A percentile compares a stretch with the other conserved stretches of the same genome.
These are phyloP conservation scores for Diaperis boleti DNA, from an alignment of 2,888 invertebrate species.

Conservation along the genomic window DNA sequence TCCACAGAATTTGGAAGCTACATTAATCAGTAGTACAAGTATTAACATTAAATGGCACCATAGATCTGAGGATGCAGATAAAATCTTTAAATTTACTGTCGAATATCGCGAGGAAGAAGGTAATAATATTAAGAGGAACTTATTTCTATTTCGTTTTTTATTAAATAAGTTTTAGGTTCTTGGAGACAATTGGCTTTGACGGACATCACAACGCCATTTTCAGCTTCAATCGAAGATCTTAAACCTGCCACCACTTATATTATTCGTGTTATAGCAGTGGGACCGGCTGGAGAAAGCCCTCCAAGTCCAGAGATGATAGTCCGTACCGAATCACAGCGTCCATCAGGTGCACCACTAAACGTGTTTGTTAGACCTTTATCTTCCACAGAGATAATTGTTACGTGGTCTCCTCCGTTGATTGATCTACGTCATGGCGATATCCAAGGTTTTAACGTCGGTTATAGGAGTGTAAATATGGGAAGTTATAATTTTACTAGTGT, in stretches of 20 bases:
- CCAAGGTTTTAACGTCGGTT: slow-evolving; percentile 81
- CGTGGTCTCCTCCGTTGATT: slow-evolving; percentile 79
- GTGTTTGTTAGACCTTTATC: slow-evolving; percentile 78
- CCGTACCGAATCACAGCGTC: slow-evolving; percentile 78
- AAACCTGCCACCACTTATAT: slow-evolving; percentile 79
- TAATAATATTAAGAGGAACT: too few species aligned
- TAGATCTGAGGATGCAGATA: slow-evolving; percentile 75
- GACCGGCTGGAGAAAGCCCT: slow-evolving; percentile 78
- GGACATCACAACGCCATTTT: slow-evolving; percentile 73
- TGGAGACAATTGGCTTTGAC: slow-evolving; percentile 77
- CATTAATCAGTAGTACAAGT: slow-evolving; percentile 78
- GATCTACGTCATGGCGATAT: slow-evolving; percentile 81
- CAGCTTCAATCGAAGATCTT: slow-evolving; percentile 75
- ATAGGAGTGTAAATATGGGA: slow-evolving; percentile 69
- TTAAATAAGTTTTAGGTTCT: slow-evolving; percentile 68
- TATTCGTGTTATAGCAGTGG: slow-evolving; percentile 80
- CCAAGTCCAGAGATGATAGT: slow-evolving; percentile 75
- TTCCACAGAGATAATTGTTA: slow-evolving; percentile 79
- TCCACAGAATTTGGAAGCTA: slow-evolving; percentile 76
- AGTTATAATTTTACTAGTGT: slow-evolving; percentile 78
- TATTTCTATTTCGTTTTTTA: too few species aligned
- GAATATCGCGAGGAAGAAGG: slow-evolving; percentile 76
- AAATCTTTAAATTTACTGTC: slow-evolving; percentile 78
- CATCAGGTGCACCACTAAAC: slow-evolving; percentile 77
- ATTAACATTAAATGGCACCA: slow-evolving; percentile 84